phyloP scores from a whole-genome alignment of 2,113 vertebrate species.

The Oreotrochilus melanogaster region DNA sequence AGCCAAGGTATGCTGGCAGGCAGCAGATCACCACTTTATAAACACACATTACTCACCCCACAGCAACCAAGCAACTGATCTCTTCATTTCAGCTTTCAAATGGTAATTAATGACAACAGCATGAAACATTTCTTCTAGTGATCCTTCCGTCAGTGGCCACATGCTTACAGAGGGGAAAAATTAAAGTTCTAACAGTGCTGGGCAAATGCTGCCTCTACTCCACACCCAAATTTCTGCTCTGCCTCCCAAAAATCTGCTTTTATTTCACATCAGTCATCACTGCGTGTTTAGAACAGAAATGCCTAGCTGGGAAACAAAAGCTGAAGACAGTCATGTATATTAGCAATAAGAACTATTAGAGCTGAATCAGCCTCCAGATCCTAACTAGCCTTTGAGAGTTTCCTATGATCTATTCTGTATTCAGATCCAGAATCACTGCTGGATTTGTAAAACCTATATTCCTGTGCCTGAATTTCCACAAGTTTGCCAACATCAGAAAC shows the following conservation, averaged over 20 bases:
- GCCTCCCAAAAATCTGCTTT: background rate
- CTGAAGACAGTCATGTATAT: background rate
- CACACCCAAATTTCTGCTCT: background rate
- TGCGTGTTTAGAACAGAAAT: background rate
- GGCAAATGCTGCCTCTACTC: background rate
- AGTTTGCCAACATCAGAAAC: background rate
- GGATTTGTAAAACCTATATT: background rate
- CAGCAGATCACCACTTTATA: background rate
- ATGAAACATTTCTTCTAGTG: background rate
- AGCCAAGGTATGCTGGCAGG: constrained; percentile 29
- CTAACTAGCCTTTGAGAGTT: background rate
- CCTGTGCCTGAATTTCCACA: background rate
- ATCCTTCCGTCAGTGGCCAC: background rate
- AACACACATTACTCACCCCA: constrained; percentile 8
- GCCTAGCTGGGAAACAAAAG: background rate
- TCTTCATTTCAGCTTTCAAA: background rate
- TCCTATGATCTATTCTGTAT: background rate
- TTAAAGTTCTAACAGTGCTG: background rate
- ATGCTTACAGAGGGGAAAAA: background rate
- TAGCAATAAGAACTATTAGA: background rate
- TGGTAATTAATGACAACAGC: background rate
- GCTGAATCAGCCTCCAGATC: background rate
- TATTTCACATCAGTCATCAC: background rate
- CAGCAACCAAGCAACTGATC: background rate
- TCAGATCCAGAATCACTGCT: background rate